phyloP scores from a whole-genome alignment of 2,797 vertebrate genomes.

The Ambastaia sidthimunki region DNA sequence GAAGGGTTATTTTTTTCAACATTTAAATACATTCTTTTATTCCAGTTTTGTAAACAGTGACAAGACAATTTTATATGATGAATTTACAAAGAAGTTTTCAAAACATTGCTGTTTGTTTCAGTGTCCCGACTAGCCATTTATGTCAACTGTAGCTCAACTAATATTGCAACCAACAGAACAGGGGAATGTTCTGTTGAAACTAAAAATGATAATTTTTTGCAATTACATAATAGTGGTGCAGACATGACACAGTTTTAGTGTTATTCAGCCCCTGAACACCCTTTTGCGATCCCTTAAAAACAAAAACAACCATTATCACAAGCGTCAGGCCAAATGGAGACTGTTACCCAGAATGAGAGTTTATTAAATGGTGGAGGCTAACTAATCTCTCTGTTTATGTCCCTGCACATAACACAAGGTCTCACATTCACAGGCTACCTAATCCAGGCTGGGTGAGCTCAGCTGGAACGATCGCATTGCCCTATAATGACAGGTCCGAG shows the following conservation, averaged over 20 bases:
- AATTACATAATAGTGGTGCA: neutral
- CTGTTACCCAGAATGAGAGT: conserved; percentile 4
- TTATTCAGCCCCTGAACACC: neutral
- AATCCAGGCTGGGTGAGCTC: conserved; percentile 21
- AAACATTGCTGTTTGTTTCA: neutral
- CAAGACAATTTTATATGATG: neutral
- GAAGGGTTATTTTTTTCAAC: neutral
- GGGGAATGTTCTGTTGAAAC: neutral
- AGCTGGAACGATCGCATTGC: conserved; percentile 27
- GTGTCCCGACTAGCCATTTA: neutral
- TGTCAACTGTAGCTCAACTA: neutral
- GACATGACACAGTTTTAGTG: conserved; percentile 6
- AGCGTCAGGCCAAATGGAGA: conserved; percentile 50
- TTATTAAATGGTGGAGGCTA: conserved; percentile 30
- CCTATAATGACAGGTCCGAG: conserved; percentile 37
- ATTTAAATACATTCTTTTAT: neutral
- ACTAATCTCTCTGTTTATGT: conserved; percentile 43
- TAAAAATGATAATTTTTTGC: neutral
- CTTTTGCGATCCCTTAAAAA: neutral
- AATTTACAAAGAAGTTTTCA: neutral
- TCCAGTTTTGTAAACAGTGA: neutral
- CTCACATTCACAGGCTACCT: conserved; percentile 19
- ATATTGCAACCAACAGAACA: neutral
- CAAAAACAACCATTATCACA: conserved; percentile 19
- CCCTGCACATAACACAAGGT: conserved; percentile 29